A percentile compares a stretch with the other conserved stretches of the same genome.
Evolutionary conservation across 2,797 vertebrate genomes (phyloP).

Genomic region (Rhinella marina): DNA sequence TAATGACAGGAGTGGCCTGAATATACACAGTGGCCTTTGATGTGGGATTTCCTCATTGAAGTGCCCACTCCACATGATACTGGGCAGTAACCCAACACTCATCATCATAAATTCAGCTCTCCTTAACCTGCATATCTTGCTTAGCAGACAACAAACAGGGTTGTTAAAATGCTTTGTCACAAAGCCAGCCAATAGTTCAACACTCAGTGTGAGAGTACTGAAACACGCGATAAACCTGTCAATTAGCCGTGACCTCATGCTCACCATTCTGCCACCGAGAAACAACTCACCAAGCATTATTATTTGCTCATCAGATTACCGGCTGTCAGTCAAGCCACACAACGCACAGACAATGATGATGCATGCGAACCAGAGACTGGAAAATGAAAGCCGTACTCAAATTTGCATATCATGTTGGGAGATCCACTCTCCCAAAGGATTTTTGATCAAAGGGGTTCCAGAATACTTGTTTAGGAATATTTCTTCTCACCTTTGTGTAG

Average conservation of each 20-base stretch:
- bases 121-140: conserved; percentile 27
- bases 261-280: not conserved
- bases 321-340: not conserved
- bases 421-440: too few species aligned
- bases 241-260: not conserved
- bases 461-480: not conserved
- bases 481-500: too few species aligned
- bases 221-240: not conserved
- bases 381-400: not conserved
- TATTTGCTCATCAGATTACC: not conserved
- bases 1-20: conserved; percentile 35
- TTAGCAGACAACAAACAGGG: conserved; percentile 4
- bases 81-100: conserved; percentile 20
- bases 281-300: not conserved
- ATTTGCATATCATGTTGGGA: not conserved
- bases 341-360: too few species aligned
- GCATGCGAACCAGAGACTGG: too few species aligned
- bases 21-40: conserved; percentile 28
- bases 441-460: too few species aligned
- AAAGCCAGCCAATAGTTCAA: not conserved
- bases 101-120: conserved; percentile 22
- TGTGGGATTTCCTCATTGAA: conserved; percentile 41
- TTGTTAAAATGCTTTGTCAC: conserved; percentile 9
- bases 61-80: conserved; percentile 23
- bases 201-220: not conserved